Conservation (phyloP, 1,140 invertebrate species). For the Tetramorium simillimum region DNA sequence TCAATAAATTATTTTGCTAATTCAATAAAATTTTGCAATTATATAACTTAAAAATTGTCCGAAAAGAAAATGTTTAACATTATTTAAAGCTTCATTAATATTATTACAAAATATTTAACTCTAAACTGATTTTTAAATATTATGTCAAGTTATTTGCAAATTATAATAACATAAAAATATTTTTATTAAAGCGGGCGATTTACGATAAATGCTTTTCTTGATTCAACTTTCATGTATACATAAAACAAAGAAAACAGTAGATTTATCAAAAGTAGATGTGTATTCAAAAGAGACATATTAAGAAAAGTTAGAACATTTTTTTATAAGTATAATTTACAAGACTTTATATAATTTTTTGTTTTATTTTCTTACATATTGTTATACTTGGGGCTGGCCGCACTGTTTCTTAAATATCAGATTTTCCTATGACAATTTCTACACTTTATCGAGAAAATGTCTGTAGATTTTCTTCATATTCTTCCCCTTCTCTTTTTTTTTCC, state of each 20-base stretch:
- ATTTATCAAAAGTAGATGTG: neutral
- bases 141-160: neutral
- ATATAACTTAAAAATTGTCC: neutral
- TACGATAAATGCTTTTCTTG: neutral
- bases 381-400: slow-evolving; percentile 57
- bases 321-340: slow-evolving; percentile 31
- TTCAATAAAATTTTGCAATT: neutral
- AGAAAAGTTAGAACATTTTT: neutral
- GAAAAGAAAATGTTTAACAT: neutral
- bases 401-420: slow-evolving; percentile 45
- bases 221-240: neutral
- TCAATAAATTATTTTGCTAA: neutral
- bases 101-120: neutral
- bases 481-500: slow-evolving; percentile 3
- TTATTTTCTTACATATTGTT: slow-evolving; percentile 3
- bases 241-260: neutral
- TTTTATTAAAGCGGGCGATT: neutral
- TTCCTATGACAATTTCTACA: slow-evolving; percentile 52
- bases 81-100: neutral
- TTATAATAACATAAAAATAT: neutral
- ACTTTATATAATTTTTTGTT: slow-evolving; percentile 1
- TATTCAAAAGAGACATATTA: neutral
- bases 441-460: slow-evolving; percentile 36
- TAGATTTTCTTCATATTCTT: slow-evolving; percentile 25
- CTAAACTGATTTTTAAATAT: neutral